Conservation (phyloP, 2,113 vertebrate species). For the Chlorocebus sabaeus region DNA sequence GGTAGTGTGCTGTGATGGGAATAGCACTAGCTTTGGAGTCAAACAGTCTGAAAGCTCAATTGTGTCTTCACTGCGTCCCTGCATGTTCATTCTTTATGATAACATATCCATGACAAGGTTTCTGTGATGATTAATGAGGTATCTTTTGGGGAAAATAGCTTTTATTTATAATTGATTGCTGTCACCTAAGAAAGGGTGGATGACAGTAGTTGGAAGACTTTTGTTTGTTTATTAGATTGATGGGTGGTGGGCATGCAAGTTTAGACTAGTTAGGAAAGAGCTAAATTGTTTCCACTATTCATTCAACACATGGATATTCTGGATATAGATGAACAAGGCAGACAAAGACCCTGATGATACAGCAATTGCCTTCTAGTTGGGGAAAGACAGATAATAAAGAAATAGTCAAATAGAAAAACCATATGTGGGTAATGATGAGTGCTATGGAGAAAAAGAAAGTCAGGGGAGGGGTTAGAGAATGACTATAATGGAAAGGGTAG, state of each 20-base stretch:
- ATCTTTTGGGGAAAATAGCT: background rate
- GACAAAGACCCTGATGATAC: background rate
- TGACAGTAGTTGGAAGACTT: background rate
- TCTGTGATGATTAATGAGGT: background rate
- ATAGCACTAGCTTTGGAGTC: background rate
- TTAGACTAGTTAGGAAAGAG: background rate
- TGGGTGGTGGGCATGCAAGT: background rate
- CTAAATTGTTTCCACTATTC: background rate
- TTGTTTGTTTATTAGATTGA: slow-evolving; percentile 30
- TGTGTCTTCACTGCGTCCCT: background rate
- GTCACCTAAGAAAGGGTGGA: background rate
- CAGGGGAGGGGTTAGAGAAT: background rate
- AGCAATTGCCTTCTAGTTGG: background rate
- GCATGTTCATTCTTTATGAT: too few relatives aligned
- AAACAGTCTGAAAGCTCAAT: background rate
- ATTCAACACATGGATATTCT: background rate
- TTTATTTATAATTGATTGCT: slow-evolving; percentile 9
- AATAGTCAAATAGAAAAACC: background rate
- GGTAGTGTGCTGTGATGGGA: background rate
- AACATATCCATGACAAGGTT: background rate
- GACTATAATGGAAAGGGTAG: background rate
- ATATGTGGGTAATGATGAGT: background rate
- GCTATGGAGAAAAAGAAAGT: background rate
- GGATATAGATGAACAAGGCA: background rate
- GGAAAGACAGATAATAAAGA: background rate